Conservation (phyloP, 1,140 invertebrate species). For the Brachionus sp. region DNA sequence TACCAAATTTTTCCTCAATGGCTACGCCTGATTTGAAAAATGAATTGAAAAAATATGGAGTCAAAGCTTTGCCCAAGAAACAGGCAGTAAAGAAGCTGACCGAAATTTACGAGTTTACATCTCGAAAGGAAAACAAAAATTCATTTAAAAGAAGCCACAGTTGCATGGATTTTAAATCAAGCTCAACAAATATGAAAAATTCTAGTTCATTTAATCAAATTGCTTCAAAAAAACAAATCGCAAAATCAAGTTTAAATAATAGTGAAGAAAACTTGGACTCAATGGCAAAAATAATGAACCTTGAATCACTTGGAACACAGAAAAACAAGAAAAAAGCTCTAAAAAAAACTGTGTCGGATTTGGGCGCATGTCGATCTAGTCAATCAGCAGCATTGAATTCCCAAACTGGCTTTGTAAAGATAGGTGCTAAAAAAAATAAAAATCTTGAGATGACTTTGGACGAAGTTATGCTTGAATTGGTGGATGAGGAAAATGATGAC, state of each 20-base stretch:
- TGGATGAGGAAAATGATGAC: not conserved
- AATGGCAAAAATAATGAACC: constrained; percentile 31
- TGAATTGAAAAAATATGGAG: constrained; percentile 50
- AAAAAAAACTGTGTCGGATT: constrained; percentile 20
- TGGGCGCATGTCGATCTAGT: not conserved
- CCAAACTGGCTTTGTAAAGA: not conserved
- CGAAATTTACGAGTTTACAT: constrained; percentile 50
- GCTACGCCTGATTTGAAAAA: constrained; percentile 48
- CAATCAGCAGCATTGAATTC: not conserved
- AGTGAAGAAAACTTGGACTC: not conserved
- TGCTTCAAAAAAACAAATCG: not conserved
- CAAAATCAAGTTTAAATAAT: not conserved
- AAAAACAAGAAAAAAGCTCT: not conserved
- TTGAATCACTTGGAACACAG: not conserved
- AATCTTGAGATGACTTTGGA: constrained; percentile 35
- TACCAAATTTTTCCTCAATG: constrained; percentile 49
- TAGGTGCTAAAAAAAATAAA: not conserved
- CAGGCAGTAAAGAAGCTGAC: constrained; percentile 49
- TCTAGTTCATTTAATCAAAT: not conserved
- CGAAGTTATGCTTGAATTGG: not conserved
- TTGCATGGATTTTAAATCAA: constrained; percentile 39
- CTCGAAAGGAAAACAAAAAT: constrained; percentile 46
- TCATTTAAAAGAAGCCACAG: constrained; percentile 22
- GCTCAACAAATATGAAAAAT: not conserved
- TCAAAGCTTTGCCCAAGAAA: constrained; percentile 48